phyloP scores from a whole-genome alignment of 2,113 vertebrate species.

The Microcebus ravelobensis region DNA sequence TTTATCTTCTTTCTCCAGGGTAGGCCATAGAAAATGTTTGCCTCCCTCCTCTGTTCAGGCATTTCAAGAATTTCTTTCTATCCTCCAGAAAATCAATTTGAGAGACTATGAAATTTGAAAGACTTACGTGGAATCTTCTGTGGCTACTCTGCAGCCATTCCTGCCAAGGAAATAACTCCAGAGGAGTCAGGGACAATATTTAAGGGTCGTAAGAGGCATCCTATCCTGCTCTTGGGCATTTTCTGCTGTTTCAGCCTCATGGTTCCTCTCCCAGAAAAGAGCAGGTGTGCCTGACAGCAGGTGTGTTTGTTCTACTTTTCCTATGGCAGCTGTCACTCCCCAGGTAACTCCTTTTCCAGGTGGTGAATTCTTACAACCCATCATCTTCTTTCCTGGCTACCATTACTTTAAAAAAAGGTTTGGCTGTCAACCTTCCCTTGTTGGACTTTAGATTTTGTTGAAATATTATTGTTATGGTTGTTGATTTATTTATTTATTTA shows the following conservation, averaged over 20 bases:
- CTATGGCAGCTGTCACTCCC: slow-evolving; percentile 72
- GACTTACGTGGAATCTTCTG: neutral
- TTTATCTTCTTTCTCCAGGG: slow-evolving; percentile 39
- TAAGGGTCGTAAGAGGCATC: slow-evolving; percentile 36
- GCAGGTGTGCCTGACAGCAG: slow-evolving; percentile 79
- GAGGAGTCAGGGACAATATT: slow-evolving; percentile 40
- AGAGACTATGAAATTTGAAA: slow-evolving; percentile 47
- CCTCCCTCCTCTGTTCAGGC: neutral
- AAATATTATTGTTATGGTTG: neutral
- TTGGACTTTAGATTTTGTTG: slow-evolving; percentile 27
- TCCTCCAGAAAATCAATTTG: slow-evolving; percentile 50
- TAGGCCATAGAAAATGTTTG: slow-evolving; percentile 34
- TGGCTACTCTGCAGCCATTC: neutral
- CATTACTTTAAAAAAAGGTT: slow-evolving; percentile 69
- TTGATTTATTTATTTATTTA: neutral
- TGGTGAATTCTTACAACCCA: slow-evolving; percentile 72
- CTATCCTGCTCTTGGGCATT: slow-evolving; percentile 6
- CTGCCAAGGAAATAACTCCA: slow-evolving; percentile 47
- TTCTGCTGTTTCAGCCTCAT: slow-evolving; percentile 62
- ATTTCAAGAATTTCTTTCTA: slow-evolving; percentile 38
- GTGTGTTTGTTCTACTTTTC: slow-evolving; percentile 77
- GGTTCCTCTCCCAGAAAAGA: slow-evolving; percentile 69
- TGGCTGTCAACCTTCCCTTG: slow-evolving; percentile 28
- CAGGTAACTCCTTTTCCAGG: slow-evolving; percentile 73
- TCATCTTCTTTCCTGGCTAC: slow-evolving; percentile 77